phyloP scores from a whole-genome alignment of 2,113 vertebrate species.

The Campylomormyrus tamandua region DNA sequence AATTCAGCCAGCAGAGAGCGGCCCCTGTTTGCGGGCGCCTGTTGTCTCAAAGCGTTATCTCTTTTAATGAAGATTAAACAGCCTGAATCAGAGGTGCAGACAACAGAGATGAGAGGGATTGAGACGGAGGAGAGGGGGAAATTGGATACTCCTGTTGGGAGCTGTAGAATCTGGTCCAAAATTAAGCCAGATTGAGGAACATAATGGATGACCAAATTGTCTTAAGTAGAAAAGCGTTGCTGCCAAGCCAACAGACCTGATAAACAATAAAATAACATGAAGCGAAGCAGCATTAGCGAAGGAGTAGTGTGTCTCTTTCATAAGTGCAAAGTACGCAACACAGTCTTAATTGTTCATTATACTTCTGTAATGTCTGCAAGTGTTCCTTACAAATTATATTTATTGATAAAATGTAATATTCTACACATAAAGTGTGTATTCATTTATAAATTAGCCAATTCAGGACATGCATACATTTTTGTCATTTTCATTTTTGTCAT shows the following conservation, averaged over 20 bases:
- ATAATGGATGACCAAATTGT: conserved; percentile 14
- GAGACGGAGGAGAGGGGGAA: not conserved
- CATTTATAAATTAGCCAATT: not conserved
- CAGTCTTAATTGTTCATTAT: not conserved
- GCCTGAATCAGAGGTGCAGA: not conserved
- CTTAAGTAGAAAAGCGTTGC: conserved; percentile 7
- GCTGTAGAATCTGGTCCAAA: conserved; percentile 5
- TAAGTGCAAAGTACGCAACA: not conserved
- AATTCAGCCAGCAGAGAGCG: not conserved
- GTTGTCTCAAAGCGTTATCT: not conserved
- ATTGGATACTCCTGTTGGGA: conserved; percentile 4
- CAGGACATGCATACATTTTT: not conserved
- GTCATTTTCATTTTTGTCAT: not conserved
- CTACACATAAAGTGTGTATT: not conserved
- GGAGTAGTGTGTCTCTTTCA: not conserved
- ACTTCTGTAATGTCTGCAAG: not conserved
- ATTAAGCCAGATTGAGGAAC: conserved; percentile 5
- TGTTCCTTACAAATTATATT: not conserved
- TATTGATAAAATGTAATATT: not conserved
- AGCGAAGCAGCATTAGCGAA: not conserved
- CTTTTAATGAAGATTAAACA: conserved; percentile 10
- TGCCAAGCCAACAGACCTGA: not conserved
- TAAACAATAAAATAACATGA: not conserved
- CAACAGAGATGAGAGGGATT: not conserved
- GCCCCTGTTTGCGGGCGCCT: not conserved